Percentiles rank a stretch among this genome's conserved stretches.
These are phyloP conservation scores for Drosophila limbata DNA, from an alignment of 2,888 invertebrate genomes.

Conservation along the genomic window DNA sequence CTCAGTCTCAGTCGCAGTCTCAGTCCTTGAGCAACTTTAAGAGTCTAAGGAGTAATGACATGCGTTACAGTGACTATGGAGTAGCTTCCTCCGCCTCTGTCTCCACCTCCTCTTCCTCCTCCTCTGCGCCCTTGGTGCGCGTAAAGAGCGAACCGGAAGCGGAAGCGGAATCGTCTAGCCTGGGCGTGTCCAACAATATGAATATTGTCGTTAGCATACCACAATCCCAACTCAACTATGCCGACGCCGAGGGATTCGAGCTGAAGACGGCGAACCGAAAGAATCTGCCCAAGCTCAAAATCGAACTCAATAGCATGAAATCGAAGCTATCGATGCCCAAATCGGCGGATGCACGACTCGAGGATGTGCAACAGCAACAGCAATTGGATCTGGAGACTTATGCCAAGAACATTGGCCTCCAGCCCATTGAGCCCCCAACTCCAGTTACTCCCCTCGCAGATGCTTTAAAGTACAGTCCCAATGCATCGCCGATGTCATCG, in stretches of 20 bases:
- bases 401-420: conserved; percentile 84
- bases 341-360: conserved; percentile 77
- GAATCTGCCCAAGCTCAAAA: conserved; percentile 83
- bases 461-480: conserved; percentile 76
- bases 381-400: conserved; percentile 84
- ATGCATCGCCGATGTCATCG: conserved; percentile 83
- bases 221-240: conserved; percentile 79
- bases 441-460: conserved; percentile 29
- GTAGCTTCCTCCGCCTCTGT: conserved; percentile 47
- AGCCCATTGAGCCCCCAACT: conserved; percentile 74
- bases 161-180: conserved; percentile 23
- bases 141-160: conserved; percentile 63
- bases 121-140: conserved; percentile 28
- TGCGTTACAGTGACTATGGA: conserved; percentile 82
- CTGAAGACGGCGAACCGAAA: conserved; percentile 84
- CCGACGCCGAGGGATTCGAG: conserved; percentile 80
- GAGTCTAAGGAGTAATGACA: conserved; percentile 85
- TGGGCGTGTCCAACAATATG: conserved; percentile 29
- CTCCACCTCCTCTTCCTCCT: conserved; percentile 35
- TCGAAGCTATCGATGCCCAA: conserved; percentile 81
- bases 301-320: conserved; percentile 82
- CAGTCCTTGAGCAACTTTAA: conserved; percentile 81
- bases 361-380: conserved; percentile 49
- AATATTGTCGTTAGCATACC: conserved; percentile 85
- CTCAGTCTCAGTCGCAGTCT: neutral